Percentiles rank a stretch among this genome's conserved stretches.
Evolutionary conservation across 2,113 vertebrate species (phyloP).

Genomic region (Rhineura floridana): DNA sequence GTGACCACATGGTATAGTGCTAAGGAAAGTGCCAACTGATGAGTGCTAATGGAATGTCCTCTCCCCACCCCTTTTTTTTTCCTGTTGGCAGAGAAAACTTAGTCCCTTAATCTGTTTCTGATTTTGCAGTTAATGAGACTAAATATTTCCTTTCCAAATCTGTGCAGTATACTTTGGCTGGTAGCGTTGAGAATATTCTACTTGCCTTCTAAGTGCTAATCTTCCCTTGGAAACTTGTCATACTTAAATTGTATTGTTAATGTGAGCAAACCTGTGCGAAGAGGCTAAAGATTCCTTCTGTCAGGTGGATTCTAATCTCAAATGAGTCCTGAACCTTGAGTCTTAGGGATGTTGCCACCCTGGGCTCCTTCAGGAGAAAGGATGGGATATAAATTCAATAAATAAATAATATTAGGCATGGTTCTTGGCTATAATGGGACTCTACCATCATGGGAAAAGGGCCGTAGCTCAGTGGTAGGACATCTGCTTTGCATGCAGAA

Average conservation of each 20-base stretch:
- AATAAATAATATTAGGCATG: too few species aligned
- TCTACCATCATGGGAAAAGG: too few species aligned
- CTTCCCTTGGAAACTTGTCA: not conserved
- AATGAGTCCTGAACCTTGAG: not conserved
- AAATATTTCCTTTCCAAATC: conserved; percentile 3
- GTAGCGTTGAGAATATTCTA: not conserved
- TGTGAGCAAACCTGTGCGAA: not conserved
- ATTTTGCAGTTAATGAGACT: not conserved
- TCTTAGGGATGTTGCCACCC: too few species aligned
- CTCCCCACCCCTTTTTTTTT: not conserved
- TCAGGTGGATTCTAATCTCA: not conserved
- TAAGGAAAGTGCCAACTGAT: not conserved
- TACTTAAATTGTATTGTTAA: not conserved
- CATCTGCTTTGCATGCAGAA: too few species aligned
- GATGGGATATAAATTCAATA: too few species aligned
- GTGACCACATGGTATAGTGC: not conserved
- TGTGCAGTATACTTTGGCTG: not conserved
- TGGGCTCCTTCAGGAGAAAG: too few species aligned
- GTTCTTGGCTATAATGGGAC: not conserved
- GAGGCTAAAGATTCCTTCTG: not conserved
- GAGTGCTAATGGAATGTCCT: not conserved
- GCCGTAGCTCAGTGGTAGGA: too few species aligned
- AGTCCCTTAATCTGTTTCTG: not conserved
- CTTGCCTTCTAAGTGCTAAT: not conserved
- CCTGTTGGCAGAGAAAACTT: not conserved